These are phyloP conservation scores for Sander vitreus DNA, from an alignment of 2,113 vertebrate genomes.

Conservation along the genomic window DNA sequence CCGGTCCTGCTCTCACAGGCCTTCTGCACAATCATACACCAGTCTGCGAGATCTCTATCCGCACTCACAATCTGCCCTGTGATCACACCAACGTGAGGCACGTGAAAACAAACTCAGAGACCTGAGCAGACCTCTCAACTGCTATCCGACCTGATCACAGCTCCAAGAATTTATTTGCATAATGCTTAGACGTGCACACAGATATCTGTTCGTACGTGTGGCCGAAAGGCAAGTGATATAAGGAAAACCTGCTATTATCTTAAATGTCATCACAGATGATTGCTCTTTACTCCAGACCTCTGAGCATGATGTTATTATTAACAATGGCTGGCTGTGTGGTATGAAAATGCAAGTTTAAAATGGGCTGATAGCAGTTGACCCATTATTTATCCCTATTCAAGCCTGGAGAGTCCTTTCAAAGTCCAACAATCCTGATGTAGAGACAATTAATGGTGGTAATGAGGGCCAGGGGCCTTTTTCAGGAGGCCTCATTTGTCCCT, in stretches of 20 bases:
- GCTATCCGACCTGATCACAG: conserved; percentile 64
- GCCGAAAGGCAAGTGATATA: conserved; percentile 66
- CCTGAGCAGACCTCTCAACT: conserved; percentile 58
- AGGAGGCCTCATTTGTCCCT: neutral
- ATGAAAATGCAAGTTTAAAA: conserved; percentile 29
- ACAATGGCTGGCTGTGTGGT: conserved; percentile 66
- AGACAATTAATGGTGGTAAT: neutral
- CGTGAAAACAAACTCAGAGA: conserved; percentile 71
- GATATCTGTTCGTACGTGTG: conserved; percentile 64
- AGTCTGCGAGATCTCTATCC: conserved; percentile 78
- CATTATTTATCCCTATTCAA: conserved; percentile 15
- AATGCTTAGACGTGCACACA: conserved; percentile 46
- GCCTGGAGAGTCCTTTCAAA: conserved; percentile 11
- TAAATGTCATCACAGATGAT: conserved; percentile 70
- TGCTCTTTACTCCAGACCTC: conserved; percentile 64
- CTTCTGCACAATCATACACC: conserved; percentile 67
- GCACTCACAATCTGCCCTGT: conserved; percentile 61
- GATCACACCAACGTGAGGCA: conserved; percentile 67
- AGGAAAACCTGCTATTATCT: conserved; percentile 64
- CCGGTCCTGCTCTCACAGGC: conserved; percentile 60
- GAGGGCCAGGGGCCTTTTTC: neutral
- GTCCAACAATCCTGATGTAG: conserved; percentile 9
- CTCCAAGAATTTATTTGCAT: conserved; percentile 64
- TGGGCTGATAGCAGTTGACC: conserved; percentile 18
- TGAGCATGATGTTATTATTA: conserved; percentile 72